phyloP scores from a whole-genome alignment of 2,113 vertebrate species.

The Cariama cristata region DNA sequence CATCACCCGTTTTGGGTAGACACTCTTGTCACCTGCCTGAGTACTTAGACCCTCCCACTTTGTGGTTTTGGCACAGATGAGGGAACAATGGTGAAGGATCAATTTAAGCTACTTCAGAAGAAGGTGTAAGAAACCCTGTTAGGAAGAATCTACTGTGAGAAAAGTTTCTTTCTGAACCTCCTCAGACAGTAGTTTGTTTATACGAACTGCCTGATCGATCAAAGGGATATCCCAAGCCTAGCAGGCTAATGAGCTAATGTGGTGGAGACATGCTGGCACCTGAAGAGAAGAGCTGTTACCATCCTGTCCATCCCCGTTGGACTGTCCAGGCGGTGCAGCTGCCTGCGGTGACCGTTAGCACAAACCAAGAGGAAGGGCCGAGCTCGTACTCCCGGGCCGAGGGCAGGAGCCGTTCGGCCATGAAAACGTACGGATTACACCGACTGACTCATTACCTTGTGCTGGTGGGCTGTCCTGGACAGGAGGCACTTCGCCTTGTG shows the following conservation, averaged over 20 bases:
- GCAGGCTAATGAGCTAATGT: not conserved
- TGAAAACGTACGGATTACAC: not conserved
- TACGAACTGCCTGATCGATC: not conserved
- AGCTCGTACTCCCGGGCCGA: accelerated
- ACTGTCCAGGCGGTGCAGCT: not conserved
- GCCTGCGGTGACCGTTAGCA: not conserved
- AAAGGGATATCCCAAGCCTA: not conserved
- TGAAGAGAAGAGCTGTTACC: not conserved
- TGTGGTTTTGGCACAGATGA: not conserved
- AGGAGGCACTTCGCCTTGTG: not conserved
- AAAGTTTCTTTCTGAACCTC: not conserved
- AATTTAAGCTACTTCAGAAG: not conserved
- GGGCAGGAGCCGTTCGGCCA: not conserved
- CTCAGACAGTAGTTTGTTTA: not conserved
- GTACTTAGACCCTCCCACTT: not conserved
- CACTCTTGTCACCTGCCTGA: not conserved
- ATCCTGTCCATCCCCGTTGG: not conserved
- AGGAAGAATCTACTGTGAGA: not conserved
- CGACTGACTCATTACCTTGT: not conserved
- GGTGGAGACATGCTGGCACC: not conserved
- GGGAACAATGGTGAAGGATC: not conserved
- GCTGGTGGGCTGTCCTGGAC: not conserved
- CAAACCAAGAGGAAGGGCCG: not conserved
- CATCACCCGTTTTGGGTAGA: not conserved
- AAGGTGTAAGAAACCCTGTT: not conserved